Base-by-base conservation (phyloP, 2,888 invertebrate genomes). In the Drosophila eohydei region DNA sequence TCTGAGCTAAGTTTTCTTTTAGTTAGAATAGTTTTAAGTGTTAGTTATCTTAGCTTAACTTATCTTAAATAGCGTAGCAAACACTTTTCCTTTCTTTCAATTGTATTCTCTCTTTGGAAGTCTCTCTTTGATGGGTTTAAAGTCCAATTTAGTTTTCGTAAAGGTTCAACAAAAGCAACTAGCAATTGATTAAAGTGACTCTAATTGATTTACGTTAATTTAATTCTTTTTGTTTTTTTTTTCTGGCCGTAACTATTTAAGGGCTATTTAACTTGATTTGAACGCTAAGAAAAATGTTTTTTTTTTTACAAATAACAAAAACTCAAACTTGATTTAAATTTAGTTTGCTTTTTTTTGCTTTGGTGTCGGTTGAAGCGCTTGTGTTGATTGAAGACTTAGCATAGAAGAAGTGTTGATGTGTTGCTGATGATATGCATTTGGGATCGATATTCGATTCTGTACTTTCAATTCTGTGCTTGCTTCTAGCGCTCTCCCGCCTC, bases 341-440 rank as follows among this genome's bases (percentile, higher is more conserved):
- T 55, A 48, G 55, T 55, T 55, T 30, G 12, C 21, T 21, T 21
- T 11, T 21, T 6, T 44, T 44, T 26, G 4, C 26, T n/a, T 55
- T 52, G 32, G 32, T 30, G 30, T 3, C 14, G 36, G 60, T 46
- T 14, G 32, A 26, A 21, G 71, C 52, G 61, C 63, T 71, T 72
- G 46, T 80, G 92, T 91, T 92, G 91, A 91, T 89, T 91, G 92
- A 86, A 91, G 92, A 91, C 84, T 83, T 88, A 82, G 83, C 83
- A 77, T 77, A 80, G 71, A 71, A 80, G 71, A 71, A 57, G 80
- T 75, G 73, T 78, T 86, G 81, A 77, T 74, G 80, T 88, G 83
- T 80, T 83, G 84, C 81, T 80, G 78, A 68, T 79, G 79, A 79
- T 78, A 75, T 83, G 78, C 76, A 81, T 69, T 78, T 54, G 61